Conservation (phyloP, 2,113 vertebrate species). For the Semnopithecus entellus region DNA sequence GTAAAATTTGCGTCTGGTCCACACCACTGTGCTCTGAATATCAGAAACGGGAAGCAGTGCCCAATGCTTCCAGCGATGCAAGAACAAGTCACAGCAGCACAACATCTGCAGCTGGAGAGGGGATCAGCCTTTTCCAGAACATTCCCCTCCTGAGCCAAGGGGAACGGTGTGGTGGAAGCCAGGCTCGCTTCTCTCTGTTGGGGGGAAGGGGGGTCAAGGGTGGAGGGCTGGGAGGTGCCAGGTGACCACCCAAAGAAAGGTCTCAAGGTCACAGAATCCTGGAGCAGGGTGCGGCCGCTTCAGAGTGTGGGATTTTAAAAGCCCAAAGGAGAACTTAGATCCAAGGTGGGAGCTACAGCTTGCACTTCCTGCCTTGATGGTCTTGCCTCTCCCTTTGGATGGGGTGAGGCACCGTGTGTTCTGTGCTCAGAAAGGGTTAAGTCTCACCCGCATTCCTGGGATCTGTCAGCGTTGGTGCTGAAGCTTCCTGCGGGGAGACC, state of each 20-base stretch:
- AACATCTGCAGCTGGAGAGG: neutral
- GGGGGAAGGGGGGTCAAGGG: accelerated
- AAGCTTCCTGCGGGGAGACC: no score
- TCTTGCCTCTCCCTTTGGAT: accelerated
- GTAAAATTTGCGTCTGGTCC: accelerated
- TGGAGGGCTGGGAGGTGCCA: neutral
- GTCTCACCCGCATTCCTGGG: accelerated
- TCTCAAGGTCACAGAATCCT: neutral
- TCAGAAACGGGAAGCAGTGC: no score
- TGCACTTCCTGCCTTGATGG: accelerated
- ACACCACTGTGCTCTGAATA: no score
- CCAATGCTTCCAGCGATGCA: neutral
- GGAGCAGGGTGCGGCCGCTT: no score
- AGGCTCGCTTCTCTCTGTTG: no score
- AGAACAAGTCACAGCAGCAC: neutral
- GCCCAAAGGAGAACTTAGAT: neutral
- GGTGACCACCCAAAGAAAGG: neutral
- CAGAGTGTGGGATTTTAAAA: neutral
- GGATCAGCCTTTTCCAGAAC: neutral
- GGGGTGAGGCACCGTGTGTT: no score
- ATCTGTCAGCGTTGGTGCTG: accelerated
- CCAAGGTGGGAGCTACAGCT: neutral
- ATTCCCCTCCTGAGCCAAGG: neutral
- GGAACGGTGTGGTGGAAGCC: accelerated
- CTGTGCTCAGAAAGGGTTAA: accelerated